Percentiles rank a stretch among this genome's conserved stretches.
phyloP scores from a whole-genome alignment of 2,888 invertebrate species.

The Drosophila seclusa region DNA sequence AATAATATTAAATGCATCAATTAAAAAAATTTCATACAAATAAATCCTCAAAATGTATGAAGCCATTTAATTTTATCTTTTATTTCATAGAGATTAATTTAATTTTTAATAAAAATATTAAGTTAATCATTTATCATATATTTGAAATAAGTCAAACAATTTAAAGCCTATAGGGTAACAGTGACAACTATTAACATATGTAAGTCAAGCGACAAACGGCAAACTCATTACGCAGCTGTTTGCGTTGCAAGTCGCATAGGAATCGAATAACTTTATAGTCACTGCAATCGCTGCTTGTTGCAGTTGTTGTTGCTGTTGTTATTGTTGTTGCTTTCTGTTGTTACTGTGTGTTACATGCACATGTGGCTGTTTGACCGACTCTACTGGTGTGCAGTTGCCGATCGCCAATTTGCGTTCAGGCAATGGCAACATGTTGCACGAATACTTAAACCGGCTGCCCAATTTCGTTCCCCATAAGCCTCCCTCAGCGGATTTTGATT shows the following conservation, averaged over 20 bases:
- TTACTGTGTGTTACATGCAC: not conserved
- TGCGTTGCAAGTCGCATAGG: slow-evolving; percentile 61
- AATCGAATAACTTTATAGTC: slow-evolving; percentile 56
- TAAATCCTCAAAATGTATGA: not conserved
- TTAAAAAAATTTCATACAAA: not conserved
- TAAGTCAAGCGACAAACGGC: slow-evolving; percentile 65
- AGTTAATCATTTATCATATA: not conserved
- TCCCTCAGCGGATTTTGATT: slow-evolving; percentile 32
- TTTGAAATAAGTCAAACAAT: not conserved
- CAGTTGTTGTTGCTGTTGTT: slow-evolving; percentile 5
- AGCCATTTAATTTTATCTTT: not conserved
- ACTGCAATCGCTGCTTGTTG: slow-evolving; percentile 12
- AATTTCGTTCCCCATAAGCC: not conserved
- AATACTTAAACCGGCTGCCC: slow-evolving; percentile 37
- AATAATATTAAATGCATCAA: not conserved
- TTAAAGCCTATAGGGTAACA: slow-evolving; percentile 20
- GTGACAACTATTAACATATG: slow-evolving; percentile 52
- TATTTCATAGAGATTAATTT: not conserved
- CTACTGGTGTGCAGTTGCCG: slow-evolving; percentile 20
- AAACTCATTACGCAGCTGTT: slow-evolving; percentile 73
- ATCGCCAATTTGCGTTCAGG: slow-evolving; percentile 50
- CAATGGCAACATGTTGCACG: slow-evolving; percentile 51
- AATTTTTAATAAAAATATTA: not conserved
- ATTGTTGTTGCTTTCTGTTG: not conserved
- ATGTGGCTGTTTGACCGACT: slow-evolving; percentile 14